Percentiles rank a stretch among this genome's conserved stretches.
These are phyloP conservation scores for Metacarcinus magister DNA, from an alignment of 2,888 invertebrate species.

Conservation along the genomic window DNA sequence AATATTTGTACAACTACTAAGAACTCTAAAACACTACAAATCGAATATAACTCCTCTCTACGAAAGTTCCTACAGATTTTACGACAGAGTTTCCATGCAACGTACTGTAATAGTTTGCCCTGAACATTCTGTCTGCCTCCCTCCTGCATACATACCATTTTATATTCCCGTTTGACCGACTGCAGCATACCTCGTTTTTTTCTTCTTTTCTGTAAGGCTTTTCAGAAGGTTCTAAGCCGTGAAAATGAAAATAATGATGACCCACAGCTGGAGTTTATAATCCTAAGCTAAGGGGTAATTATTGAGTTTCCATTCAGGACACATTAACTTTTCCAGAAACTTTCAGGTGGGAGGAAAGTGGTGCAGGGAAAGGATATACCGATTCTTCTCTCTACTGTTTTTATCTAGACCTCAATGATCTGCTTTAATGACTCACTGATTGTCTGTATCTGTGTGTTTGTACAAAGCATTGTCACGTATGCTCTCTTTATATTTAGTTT, in stretches of 20 bases:
- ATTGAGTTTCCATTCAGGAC: no score
- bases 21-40: neutral
- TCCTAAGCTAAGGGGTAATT: neutral
- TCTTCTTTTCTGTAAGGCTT: neutral
- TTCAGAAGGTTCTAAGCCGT: neutral
- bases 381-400: no score
- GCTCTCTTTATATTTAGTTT: no score
- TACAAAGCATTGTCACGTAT: no score
- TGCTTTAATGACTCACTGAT: no score
- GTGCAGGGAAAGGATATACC: no score
- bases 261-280: neutral
- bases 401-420: no score
- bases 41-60: neutral
- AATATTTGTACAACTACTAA: no score
- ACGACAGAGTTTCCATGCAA: neutral
- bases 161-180: neutral
- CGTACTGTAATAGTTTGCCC: neutral
- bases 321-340: no score
- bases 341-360: no score
- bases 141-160: neutral
- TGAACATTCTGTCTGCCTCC: neutral
- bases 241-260: neutral
- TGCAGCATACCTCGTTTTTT: neutral
- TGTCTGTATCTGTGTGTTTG: no score
- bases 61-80: neutral